Conservation (phyloP, 2,888 invertebrate genomes). For the Empis stercorea region DNA sequence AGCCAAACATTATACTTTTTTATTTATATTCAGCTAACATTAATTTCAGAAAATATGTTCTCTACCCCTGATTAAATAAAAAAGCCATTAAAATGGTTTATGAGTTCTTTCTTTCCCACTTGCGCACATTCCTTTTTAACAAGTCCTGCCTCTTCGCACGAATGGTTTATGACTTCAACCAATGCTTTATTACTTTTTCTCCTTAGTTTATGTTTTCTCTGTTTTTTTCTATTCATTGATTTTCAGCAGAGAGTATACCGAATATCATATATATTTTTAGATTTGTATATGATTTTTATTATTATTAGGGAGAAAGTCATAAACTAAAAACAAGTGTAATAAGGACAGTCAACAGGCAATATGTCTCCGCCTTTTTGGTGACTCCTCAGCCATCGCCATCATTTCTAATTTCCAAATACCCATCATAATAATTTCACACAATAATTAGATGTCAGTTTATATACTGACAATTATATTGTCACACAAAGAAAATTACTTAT, state of each 20-base stretch:
- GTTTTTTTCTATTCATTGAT: no score
- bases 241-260: neutral
- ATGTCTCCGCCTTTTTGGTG: slow-evolving; percentile 28
- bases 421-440: no score
- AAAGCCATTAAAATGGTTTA: slow-evolving; percentile 1
- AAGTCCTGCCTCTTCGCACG: slow-evolving; percentile 22
- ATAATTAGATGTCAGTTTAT: no score
- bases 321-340: slow-evolving; percentile 10
- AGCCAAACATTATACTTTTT: neutral
- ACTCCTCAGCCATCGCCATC: neutral
- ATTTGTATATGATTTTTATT: neutral
- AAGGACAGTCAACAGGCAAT: slow-evolving; percentile 14
- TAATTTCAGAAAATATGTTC: slow-evolving; percentile 4
- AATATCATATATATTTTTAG: slow-evolving; percentile 4
- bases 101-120: slow-evolving; percentile 6
- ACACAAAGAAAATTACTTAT: slow-evolving; percentile 2
- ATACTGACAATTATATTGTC: no score
- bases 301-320: slow-evolving; percentile 3
- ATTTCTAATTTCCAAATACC: no score
- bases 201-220: slow-evolving; percentile 5
- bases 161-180: slow-evolving; percentile 35
- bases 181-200: slow-evolving; percentile 35
- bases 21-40: slow-evolving; percentile 3
- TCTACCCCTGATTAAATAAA: neutral
- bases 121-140: slow-evolving; percentile 15